A percentile compares a stretch with the other conserved stretches of the same genome.
Evolutionary conservation across 2,797 vertebrate genomes (phyloP).

Genomic region (Tadarida brasiliensis): DNA sequence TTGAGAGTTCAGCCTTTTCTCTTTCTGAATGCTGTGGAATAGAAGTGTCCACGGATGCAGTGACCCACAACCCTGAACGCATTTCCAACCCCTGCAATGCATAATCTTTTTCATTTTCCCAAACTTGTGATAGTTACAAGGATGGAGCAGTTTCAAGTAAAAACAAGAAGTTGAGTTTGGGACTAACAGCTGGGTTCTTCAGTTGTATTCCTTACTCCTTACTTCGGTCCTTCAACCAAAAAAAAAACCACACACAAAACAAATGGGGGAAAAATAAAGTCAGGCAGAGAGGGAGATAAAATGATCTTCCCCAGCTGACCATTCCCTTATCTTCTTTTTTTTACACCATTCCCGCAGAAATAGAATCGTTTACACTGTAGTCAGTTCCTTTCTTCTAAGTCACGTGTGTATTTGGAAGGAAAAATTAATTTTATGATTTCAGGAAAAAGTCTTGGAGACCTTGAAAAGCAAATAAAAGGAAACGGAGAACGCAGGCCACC

Average conservation of each 20-base stretch:
- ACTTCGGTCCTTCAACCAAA: background rate
- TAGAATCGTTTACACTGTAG: slow-evolving; percentile 91
- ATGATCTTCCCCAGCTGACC: slow-evolving; percentile 89
- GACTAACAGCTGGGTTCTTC: slow-evolving; percentile 80
- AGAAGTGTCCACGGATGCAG: slow-evolving; percentile 68
- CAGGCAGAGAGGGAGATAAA: slow-evolving; percentile 91
- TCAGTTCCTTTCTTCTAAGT: slow-evolving; percentile 95
- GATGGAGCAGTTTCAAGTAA: slow-evolving; percentile 86
- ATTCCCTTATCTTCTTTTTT: slow-evolving; percentile 71
- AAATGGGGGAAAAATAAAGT: slow-evolving; percentile 31
- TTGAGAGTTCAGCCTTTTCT: slow-evolving; percentile 87
- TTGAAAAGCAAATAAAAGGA: slow-evolving; percentile 91
- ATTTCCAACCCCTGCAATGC: slow-evolving; percentile 16
- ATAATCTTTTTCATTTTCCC: slow-evolving; percentile 76
- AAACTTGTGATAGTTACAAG: slow-evolving; percentile 78
- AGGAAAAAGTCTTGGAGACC: slow-evolving; percentile 90
- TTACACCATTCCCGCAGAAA: slow-evolving; percentile 85
- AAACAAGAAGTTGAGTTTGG: slow-evolving; percentile 85
- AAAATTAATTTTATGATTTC: slow-evolving; percentile 92
- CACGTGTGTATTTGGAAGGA: slow-evolving; percentile 92
- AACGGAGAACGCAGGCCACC: slow-evolving; percentile 92
- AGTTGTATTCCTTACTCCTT: slow-evolving; percentile 79
- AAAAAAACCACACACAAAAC: background rate
- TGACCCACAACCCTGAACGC: slow-evolving; percentile 44
- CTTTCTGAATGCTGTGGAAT: slow-evolving; percentile 86